Evolutionary conservation across 1,140 invertebrate species (phyloP), one percentile per base, ranked within the genome.

Genomic region (Drosophila nasuta): DNA sequence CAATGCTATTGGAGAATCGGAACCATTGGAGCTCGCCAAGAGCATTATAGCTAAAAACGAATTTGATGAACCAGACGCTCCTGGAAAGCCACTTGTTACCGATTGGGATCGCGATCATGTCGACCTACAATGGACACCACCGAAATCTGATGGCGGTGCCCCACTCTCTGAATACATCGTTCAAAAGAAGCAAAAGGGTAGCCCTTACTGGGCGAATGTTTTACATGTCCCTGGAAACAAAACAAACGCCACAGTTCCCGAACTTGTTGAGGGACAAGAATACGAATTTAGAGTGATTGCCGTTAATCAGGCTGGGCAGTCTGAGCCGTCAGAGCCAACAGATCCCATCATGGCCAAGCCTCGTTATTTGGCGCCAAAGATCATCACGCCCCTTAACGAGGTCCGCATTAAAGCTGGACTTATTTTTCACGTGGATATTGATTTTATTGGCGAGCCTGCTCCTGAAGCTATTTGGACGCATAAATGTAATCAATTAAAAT

Each of bases 201-300:
- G 96, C 77, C 96, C 95, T 25, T 96, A 98, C 82, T 97, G 98
- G 97, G 96, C 96, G 10, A 98, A 98, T 92, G 97, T 97, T 20
- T 95, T 96, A 46, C 97, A 97, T 83, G 97, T 98, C 3, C 96
- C 96, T 49, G 94, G 96, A 3, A 95, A 94, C 46, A 95, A 97
- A 79, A 98, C 94, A 20, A 95, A 95, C 79, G 95, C 96, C 41
- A 96, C 96, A 59, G 97, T 99, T 45, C 96, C 97, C 52, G 97
- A 98, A 91, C 93, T 99, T 33, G 96, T 95, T 2, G 97, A 98
- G 93, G 98, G 98, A 33, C 97, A 98, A 93, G 97, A 98, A 90
- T 99, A 99, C 92, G 97, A 99, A 93, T 99, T 99, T 94, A 94
- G 99, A 77, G 95, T 99, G 0, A 97, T 98, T 82, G 98, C 99